Percentiles rank a stretch among this genome's conserved stretches.
phyloP scores from a whole-genome alignment of 2,888 invertebrate species.

The Mantis religiosa region DNA sequence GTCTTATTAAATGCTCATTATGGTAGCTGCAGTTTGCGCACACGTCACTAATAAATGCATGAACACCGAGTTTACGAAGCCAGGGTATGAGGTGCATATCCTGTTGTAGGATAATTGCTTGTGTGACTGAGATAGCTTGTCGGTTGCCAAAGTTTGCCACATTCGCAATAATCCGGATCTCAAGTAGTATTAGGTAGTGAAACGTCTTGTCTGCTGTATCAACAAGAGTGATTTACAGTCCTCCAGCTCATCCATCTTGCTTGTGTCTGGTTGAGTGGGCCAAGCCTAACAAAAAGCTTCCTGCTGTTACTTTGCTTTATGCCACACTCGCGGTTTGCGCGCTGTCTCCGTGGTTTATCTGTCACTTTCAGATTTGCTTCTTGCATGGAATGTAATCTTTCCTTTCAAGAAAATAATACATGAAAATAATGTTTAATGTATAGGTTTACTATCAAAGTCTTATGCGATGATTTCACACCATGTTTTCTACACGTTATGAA shows the following conservation, averaged over 20 bases:
- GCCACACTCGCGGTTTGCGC: no score
- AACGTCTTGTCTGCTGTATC: not conserved
- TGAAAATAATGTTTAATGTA: no score
- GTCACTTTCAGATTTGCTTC: not conserved
- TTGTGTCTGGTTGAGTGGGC: not conserved
- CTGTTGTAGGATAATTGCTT: no score
- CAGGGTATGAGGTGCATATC: no score
- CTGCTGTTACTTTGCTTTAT: not conserved
- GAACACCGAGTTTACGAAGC: no score
- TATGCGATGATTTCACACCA: no score
- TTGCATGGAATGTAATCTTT: not conserved
- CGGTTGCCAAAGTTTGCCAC: not conserved
- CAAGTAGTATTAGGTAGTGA: not conserved
- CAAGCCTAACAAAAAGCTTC: not conserved
- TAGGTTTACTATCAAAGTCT: no score
- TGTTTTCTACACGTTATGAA: no score
- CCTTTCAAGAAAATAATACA: no score
- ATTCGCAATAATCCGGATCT: not conserved
- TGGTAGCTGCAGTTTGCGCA: no score
- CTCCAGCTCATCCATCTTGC: not conserved
- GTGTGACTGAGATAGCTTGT: not conserved
- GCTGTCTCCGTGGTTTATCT: not conserved
- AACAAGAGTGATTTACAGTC: not conserved
- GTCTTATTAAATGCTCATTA: no score
- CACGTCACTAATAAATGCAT: no score